Evolutionary conservation across 2,888 invertebrate species (phyloP), one percentile per base, ranked within the genome.

Genomic region (Ramazzottius varieornatus): DNA sequence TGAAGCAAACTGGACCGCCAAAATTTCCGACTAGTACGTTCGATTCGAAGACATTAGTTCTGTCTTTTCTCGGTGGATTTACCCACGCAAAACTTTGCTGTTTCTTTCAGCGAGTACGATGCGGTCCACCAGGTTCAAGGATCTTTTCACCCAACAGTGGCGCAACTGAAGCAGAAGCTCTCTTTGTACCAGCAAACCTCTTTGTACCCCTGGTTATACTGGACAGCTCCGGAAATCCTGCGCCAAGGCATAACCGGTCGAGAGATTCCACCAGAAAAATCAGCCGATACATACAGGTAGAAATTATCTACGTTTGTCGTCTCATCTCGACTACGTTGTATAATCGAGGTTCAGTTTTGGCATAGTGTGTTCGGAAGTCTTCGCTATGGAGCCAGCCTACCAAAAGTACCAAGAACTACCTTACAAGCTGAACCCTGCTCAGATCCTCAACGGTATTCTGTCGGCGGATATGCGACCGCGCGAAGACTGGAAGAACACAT

Each of bases 401-500:
- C 54, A 54, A 54, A 54, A 54, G 54, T 54, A 54, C 54, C 54
- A 54, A 29, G 54, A 54, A 29, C 54, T 54, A 4, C 54, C 54
- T 13, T 54, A 54, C 54, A 54, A 54, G 29, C 54, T 54, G 4
- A 54, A 8, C 29, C 54, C 54, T 8, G 54, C 54, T 29, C 54
- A 54, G 54, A 54, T 54, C 29, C 54, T 54, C 54, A 54, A 54
- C 29, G 54, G 54, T 4, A 54, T 54, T 8, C 29, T 54, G 20
- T n/a, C 54, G 13, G 54, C 54, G 16, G 54, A 54, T 29, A 54
- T 54, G 54, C 54, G 54, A 16, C 54, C 54, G 8, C 54, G 54
- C 4, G 54, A 54, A 29, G 54, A 54, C 54, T n/a, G 29, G 29
- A 13, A 54, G 20, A 29, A 8, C 54, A 54, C 20, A 8, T 4